Conservation (phyloP, 2,888 invertebrate genomes). For the Mesochorus sp. region DNA sequence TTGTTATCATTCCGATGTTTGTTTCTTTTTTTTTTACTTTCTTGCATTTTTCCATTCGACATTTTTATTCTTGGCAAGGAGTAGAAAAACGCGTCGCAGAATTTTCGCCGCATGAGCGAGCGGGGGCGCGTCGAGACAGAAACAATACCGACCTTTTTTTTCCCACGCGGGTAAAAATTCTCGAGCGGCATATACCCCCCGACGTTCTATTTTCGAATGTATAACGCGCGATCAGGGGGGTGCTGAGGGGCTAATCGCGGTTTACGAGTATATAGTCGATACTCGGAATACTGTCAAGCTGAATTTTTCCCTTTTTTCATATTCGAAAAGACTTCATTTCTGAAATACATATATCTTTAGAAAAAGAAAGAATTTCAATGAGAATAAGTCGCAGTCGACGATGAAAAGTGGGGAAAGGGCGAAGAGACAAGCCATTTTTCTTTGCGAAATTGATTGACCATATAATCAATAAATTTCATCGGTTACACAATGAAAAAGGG, state of each 20-base stretch:
- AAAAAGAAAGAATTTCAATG: neutral
- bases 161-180: constrained; percentile 73
- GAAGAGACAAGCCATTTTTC: no score
- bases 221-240: constrained; percentile 74
- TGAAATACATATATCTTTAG: no score
- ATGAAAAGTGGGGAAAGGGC: no score
- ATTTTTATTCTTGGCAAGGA: no score
- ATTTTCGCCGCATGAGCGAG: neutral
- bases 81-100: neutral
- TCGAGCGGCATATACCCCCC: constrained; percentile 74
- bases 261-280: neutral
- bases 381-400: no score
- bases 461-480: no score
- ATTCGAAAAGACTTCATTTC: neutral
- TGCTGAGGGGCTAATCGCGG: constrained; percentile 41
- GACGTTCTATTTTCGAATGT: constrained; percentile 79
- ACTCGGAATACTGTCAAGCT: no score
- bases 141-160: constrained; percentile 73
- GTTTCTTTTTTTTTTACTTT: no score
- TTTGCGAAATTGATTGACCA: no score
- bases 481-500: no score
- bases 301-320: constrained; percentile 1
- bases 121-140: constrained; percentile 26
- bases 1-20: no score
- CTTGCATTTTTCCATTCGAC: no score